These are phyloP conservation scores for Eulithis testata DNA, from an alignment of 2,888 invertebrate species.

Conservation along the genomic window DNA sequence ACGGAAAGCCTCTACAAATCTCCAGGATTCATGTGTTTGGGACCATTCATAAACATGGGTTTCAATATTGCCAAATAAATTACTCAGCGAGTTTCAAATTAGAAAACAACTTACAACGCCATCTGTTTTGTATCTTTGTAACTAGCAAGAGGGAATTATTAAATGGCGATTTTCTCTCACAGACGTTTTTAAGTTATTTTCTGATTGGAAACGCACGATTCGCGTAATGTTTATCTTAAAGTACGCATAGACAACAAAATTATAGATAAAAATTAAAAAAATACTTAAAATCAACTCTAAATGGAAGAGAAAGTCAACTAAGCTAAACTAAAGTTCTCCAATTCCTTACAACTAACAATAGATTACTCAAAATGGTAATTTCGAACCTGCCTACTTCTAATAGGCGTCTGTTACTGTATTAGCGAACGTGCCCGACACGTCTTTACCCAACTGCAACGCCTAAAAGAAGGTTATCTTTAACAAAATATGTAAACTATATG, in stretches of 20 bases:
- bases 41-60: slow-evolving; percentile 58
- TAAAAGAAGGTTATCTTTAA: not conserved
- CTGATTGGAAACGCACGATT: slow-evolving; percentile 17
- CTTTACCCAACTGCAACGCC: slow-evolving; percentile 1
- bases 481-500: not conserved
- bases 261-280: slow-evolving; percentile 67
- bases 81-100: slow-evolving; percentile 43
- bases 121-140: not conserved
- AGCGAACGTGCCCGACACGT: slow-evolving; percentile 29
- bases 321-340: slow-evolving; percentile 68
- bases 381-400: slow-evolving; percentile 22
- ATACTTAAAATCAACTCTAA: slow-evolving; percentile 72
- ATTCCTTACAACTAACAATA: slow-evolving; percentile 57
- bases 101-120: slow-evolving; percentile 8
- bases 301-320: slow-evolving; percentile 81
- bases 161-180: slow-evolving; percentile 1
- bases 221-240: slow-evolving; percentile 53
- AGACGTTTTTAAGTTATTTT: slow-evolving; percentile 13
- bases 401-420: slow-evolving; percentile 4
- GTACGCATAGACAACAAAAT: slow-evolving; percentile 68
- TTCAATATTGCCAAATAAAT: slow-evolving; percentile 67
- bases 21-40: slow-evolving; percentile 59
- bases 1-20: slow-evolving; percentile 75
- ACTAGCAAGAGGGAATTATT: not conserved
- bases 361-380: slow-evolving; percentile 32